Conservation (phyloP, 2,888 invertebrate species). For the Lordiphosa fenestrarum region DNA sequence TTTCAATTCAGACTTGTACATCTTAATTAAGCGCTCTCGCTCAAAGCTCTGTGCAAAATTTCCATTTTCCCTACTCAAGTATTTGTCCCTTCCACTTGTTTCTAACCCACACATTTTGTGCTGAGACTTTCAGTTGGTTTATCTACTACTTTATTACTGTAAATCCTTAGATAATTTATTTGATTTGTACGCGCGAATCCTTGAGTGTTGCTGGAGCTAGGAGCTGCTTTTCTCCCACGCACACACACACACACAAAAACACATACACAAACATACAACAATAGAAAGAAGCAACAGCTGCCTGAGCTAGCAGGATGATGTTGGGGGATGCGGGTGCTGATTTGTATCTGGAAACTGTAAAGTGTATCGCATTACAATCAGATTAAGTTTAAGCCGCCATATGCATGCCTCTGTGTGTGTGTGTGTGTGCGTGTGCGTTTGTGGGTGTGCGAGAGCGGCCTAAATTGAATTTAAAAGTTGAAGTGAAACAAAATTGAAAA, state of each 20-base stretch:
- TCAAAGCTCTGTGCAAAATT: slow-evolving; percentile 4
- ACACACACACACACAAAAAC: slow-evolving; percentile 16
- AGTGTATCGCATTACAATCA: slow-evolving; percentile 72
- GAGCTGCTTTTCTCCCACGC: slow-evolving; percentile 1
- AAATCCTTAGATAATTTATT: slow-evolving; percentile 71
- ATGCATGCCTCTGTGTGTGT: slow-evolving; percentile 15
- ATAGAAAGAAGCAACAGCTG: slow-evolving; percentile 63
- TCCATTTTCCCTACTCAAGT: not conserved
- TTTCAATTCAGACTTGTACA: slow-evolving; percentile 9
- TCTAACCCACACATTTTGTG: slow-evolving; percentile 17
- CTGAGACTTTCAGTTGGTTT: slow-evolving; percentile 52
- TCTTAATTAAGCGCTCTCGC: slow-evolving; percentile 6
- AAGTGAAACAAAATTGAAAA: slow-evolving; percentile 64
- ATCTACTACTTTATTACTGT: slow-evolving; percentile 71
- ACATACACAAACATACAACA: slow-evolving; percentile 28
- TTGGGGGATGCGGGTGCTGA: slow-evolving; percentile 57
- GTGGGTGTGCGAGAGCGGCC: slow-evolving; percentile 19
- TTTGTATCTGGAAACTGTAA: slow-evolving; percentile 68
- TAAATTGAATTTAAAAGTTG: slow-evolving; percentile 66
- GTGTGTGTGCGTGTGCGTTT: slow-evolving; percentile 7
- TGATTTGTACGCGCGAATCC: slow-evolving; percentile 67
- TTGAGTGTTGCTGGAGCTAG: slow-evolving; percentile 15
- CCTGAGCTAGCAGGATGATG: slow-evolving; percentile 29
- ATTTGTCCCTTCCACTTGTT: slow-evolving; percentile 2
- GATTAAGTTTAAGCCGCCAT: slow-evolving; percentile 66